Conservation (phyloP, 1,140 invertebrate genomes). For the Lucilia sericata region DNA sequence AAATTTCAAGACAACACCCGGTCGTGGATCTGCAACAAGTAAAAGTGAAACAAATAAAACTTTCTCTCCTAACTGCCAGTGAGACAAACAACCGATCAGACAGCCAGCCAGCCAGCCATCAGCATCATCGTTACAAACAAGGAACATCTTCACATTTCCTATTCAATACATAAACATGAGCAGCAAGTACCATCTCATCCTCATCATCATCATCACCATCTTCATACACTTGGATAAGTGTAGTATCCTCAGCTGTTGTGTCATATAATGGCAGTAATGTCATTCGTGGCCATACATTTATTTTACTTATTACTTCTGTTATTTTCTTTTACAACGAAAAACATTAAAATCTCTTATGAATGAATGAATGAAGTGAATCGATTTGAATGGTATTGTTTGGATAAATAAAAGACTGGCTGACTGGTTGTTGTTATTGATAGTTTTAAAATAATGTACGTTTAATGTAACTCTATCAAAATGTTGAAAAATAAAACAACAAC, state of each 20-base stretch:
- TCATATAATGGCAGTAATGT: slow-evolving; percentile 4
- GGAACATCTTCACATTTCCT: slow-evolving; percentile 26
- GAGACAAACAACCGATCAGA: not conserved
- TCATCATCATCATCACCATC: no score
- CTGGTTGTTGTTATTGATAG: not conserved
- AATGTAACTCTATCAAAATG: not conserved
- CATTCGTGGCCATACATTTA: not conserved
- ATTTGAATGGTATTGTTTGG: not conserved
- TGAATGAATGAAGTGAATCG: not conserved
- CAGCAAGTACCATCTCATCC: not conserved
- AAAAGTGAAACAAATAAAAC: slow-evolving; percentile 29
- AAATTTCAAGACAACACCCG: slow-evolving; percentile 19
- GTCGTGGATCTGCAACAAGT: not conserved
- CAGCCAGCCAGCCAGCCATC: not conserved
- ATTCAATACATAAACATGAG: slow-evolving; percentile 21
- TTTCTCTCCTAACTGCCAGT: slow-evolving; percentile 1
- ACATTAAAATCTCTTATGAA: not conserved
- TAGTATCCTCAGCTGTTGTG: not conserved
- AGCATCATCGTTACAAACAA: not conserved
- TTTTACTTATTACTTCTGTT: not conserved
- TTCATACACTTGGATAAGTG: no score
- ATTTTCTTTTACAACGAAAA: not conserved
- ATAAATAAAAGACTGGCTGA: not conserved
- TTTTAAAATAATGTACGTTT: not conserved
- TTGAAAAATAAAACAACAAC: not conserved